A percentile compares a stretch with the other conserved stretches of the same genome.
These are phyloP conservation scores for Ophraella communa DNA, from an alignment of 2,888 invertebrate genomes.

Conservation along the genomic window DNA sequence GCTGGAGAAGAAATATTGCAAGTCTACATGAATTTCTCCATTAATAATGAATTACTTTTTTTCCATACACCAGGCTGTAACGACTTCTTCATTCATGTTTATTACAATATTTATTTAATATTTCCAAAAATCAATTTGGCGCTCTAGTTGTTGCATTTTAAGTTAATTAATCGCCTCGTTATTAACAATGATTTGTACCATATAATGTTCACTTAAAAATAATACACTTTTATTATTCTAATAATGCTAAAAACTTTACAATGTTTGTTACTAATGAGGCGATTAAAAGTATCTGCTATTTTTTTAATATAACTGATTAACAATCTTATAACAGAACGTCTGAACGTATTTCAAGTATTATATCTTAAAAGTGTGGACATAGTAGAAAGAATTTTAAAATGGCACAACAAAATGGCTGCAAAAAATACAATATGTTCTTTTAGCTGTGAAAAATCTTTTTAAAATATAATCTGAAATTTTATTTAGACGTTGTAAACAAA, in stretches of 20 bases:
- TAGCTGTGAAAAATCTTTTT: no score
- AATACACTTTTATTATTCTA: constrained; percentile 40
- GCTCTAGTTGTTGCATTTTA: no score
- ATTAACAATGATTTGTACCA: constrained; percentile 44
- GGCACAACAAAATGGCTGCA: not conserved
- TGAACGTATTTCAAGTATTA: not conserved
- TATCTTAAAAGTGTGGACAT: not conserved
- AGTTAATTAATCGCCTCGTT: constrained; percentile 38
- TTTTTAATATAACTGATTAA: not conserved
- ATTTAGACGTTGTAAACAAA: constrained; percentile 18
- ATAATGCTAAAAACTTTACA: constrained; percentile 44
- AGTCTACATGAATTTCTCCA: not conserved
- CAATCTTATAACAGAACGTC: not conserved
- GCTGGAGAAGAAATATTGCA: constrained; percentile 4
- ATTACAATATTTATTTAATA: not conserved
- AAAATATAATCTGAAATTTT: not conserved
- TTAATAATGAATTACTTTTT: no score
- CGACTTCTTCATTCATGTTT: no score
- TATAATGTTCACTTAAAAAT: constrained; percentile 33
- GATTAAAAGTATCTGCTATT: constrained; percentile 28
- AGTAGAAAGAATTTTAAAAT: not conserved
- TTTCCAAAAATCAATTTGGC: constrained; percentile 15
- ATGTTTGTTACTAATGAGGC: constrained; percentile 31
- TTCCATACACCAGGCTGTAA: no score
- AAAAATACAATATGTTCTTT: no score